Conservation (phyloP, 2,888 invertebrate species). For the Tetragnatha montana region DNA sequence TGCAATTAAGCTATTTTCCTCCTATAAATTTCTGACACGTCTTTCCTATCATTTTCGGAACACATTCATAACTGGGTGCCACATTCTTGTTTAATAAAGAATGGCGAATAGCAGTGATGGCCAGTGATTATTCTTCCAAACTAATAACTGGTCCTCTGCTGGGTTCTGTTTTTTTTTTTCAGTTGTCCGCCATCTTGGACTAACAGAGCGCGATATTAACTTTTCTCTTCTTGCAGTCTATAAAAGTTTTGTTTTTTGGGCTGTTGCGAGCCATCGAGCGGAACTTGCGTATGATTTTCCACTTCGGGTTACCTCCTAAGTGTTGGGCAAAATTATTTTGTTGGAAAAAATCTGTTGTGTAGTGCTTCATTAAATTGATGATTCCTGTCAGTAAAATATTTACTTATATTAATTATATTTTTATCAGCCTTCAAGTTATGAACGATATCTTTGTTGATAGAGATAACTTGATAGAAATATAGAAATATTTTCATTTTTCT, state of each 20-base stretch:
- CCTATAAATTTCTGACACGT: conserved; percentile 34
- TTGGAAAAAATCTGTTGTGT: too few species aligned
- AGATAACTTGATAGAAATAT: too few species aligned
- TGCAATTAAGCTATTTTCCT: conserved; percentile 35
- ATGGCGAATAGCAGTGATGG: conserved; percentile 17
- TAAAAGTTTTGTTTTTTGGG: conserved; percentile 19
- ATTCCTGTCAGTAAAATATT: too few species aligned
- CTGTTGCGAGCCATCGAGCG: neutral
- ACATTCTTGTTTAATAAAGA: conserved; percentile 29
- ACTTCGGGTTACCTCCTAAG: neutral
- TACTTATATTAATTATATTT: too few species aligned
- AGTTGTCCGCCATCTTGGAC: conserved; percentile 18
- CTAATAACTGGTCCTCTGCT: neutral
- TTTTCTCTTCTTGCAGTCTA: neutral
- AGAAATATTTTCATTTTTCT: too few species aligned
- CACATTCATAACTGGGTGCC: conserved; percentile 29
- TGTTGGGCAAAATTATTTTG: neutral
- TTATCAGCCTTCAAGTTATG: too few species aligned
- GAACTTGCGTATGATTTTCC: neutral
- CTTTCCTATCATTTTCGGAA: conserved; percentile 32
- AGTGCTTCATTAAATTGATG: too few species aligned
- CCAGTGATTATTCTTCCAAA: conserved; percentile 16
- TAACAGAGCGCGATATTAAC: conserved; percentile 19
- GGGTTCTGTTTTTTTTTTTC: neutral
- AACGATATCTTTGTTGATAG: too few species aligned